phyloP scores from a whole-genome alignment of 2,888 invertebrate species.

The Lochmaea capreae region DNA sequence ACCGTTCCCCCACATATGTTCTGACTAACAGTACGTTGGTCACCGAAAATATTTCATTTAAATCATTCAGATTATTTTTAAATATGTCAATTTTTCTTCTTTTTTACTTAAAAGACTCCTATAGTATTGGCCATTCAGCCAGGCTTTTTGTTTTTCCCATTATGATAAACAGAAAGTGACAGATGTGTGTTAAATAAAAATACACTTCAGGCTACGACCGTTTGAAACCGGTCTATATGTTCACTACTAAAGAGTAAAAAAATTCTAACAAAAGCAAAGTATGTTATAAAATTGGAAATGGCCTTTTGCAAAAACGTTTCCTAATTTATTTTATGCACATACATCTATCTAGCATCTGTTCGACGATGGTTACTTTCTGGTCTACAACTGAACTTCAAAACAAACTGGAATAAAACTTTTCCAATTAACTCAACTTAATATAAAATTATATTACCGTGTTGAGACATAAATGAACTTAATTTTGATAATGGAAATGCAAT shows the following conservation, averaged over 20 bases:
- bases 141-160: too few species aligned
- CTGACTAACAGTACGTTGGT: neutral
- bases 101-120: too few species aligned
- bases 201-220: too few species aligned
- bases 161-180: too few species aligned
- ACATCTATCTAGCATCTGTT: neutral
- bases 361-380: slow-evolving; percentile 6
- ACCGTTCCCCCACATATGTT: slow-evolving; percentile 5
- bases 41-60: neutral
- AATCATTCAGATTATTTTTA: too few species aligned
- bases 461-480: slow-evolving; percentile 27
- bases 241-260: neutral
- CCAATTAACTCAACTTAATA: slow-evolving; percentile 16
- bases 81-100: neutral
- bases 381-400: slow-evolving; percentile 6
- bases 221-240: too few species aligned
- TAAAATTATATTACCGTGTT: slow-evolving; percentile 22
- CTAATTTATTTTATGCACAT: neutral
- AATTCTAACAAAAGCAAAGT: neutral
- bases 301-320: neutral
- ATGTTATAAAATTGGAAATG: neutral
- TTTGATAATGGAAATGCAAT: slow-evolving; percentile 54
- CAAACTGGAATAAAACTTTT: slow-evolving; percentile 10
- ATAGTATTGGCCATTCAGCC: too few species aligned
- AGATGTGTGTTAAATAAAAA: too few species aligned